Base-by-base conservation (phyloP, 2,888 invertebrate species). In the Arrhopalites spinosus region DNA sequence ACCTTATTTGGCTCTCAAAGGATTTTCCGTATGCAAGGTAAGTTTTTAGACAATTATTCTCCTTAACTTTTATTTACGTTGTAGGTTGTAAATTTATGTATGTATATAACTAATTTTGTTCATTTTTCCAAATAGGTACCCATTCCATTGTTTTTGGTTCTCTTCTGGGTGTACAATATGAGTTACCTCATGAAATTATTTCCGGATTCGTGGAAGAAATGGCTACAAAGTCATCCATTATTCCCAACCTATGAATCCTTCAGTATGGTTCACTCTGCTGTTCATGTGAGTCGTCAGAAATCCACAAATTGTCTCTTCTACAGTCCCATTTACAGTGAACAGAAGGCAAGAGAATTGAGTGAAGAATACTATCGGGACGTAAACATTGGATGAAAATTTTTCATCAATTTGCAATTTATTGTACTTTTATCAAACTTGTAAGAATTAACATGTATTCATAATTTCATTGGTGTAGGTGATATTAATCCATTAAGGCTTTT, bases 211-310 rank as follows among this genome's bases (percentile, higher is more conserved):
- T 80, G 78, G 78, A 78, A 78, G 66, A 75, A 77, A 36, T 80
- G 78, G 77, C 71, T 82, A 17, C 79, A 82, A 27, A 56, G 73
- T 30, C 77, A 81, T 71, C 82, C 82, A 0, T 47, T 77, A 5
- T 69, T 81, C 56, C 82, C 81, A 15, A 80, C 82, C 1, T 77
- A 78, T 15, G 78, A 80, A 20, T 53, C 87, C n/a, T 85, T 88
- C 23, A 59, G 59, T 3, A 88, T 86, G 79, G 85, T 87, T n/a
- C 86, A 89, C 70, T 90, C 88, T 25, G 87, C 88, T 75, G 84
- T 90, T 64, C 87, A 89, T 83, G 90, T 89, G 83, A 90, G 88
- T 82, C 86, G 90, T 5, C 85, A 87, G 47, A 87, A 90, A 79
- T 89, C 90, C 5, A 87, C 87, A 29, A 87, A 88, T 67, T 81